A percentile compares a stretch with the other conserved stretches of the same genome.
phyloP scores from a whole-genome alignment of 2,888 invertebrate species.

The Alentia gelatinosa region DNA sequence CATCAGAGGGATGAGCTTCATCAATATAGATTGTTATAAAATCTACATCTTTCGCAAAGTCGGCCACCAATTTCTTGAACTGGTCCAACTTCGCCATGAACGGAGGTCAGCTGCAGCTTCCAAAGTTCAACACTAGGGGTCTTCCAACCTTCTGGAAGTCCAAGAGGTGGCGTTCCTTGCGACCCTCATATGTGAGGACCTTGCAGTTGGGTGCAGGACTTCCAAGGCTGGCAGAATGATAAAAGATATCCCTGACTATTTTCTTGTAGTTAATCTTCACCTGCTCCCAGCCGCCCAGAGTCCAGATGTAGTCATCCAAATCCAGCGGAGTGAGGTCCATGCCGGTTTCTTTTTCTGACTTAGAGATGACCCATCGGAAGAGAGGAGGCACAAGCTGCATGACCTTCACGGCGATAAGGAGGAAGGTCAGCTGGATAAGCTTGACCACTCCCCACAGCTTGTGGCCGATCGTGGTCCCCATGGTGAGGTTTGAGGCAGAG shows the following conservation, averaged over 20 bases:
- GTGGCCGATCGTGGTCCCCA: background rate
- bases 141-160: constrained; percentile 63
- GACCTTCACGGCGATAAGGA: background rate
- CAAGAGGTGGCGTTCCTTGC: constrained; percentile 37
- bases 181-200: background rate
- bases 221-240: background rate
- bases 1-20: constrained; percentile 75
- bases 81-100: constrained; percentile 71
- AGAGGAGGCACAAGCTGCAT: background rate
- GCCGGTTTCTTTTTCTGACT: background rate
- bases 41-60: constrained; percentile 69
- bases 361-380: background rate
- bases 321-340: background rate
- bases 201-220: background rate
- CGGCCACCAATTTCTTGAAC: constrained; percentile 68
- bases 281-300: background rate
- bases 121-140: constrained; percentile 75
- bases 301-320: background rate
- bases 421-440: background rate
- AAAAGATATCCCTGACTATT: background rate
- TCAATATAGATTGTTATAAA: constrained; percentile 75
- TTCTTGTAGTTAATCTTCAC: background rate
- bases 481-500: background rate
- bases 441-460: background rate
- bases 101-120: constrained; percentile 77